phyloP scores from a whole-genome alignment of 2,888 invertebrate genomes.

The Brenthis daphne region DNA sequence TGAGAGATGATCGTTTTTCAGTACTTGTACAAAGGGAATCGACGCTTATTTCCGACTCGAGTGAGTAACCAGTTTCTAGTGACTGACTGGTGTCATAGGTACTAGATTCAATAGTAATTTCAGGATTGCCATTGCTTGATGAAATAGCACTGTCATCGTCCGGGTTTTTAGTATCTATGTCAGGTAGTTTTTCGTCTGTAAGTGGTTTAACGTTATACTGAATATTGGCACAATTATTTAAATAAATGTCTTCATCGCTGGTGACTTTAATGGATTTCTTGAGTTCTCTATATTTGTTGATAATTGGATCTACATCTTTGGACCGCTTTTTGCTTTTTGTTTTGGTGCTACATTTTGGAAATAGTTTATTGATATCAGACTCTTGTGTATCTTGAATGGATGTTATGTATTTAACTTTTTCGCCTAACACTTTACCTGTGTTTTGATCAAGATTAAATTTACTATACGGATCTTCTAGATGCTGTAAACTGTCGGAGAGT shows the following conservation, averaged over 20 bases:
- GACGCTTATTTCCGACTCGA: slow-evolving; percentile 82
- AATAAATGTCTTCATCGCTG: slow-evolving; percentile 70
- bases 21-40: slow-evolving; percentile 81
- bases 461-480: slow-evolving; percentile 84
- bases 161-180: slow-evolving; percentile 71
- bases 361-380: slow-evolving; percentile 72
- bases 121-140: slow-evolving; percentile 76
- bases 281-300: slow-evolving; percentile 75
- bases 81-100: slow-evolving; percentile 77
- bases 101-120: slow-evolving; percentile 77
- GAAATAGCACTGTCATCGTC: slow-evolving; percentile 77
- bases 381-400: slow-evolving; percentile 78
- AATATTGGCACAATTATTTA: slow-evolving; percentile 75
- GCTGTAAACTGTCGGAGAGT: slow-evolving; percentile 76
- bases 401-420: slow-evolving; percentile 82
- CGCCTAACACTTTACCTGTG: slow-evolving; percentile 81
- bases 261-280: slow-evolving; percentile 75
- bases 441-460: slow-evolving; percentile 83
- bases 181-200: slow-evolving; percentile 64
- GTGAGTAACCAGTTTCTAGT: slow-evolving; percentile 76
- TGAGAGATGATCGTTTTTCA: slow-evolving; percentile 82
- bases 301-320: slow-evolving; percentile 76
- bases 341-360: slow-evolving; percentile 76
- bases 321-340: slow-evolving; percentile 78
- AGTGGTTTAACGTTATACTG: slow-evolving; percentile 65